Conservation (phyloP, 2,888 invertebrate genomes). For the Neocrepidodera transversa region DNA sequence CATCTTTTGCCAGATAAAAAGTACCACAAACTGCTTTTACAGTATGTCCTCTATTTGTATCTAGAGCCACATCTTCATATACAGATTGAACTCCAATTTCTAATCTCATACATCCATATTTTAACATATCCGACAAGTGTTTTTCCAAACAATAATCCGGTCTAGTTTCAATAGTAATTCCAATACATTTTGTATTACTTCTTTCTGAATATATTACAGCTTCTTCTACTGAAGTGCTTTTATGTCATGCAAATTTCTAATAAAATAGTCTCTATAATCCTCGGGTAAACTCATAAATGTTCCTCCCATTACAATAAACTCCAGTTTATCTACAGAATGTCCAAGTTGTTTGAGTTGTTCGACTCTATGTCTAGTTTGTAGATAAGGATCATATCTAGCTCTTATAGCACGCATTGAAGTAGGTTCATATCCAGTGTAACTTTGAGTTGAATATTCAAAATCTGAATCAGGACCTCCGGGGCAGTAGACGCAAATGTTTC, state of each 20-base stretch:
- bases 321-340: slow-evolving; percentile 96
- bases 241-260: slow-evolving; percentile 97
- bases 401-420: slow-evolving; percentile 99
- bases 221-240: slow-evolving; percentile 89
- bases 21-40: slow-evolving; percentile 95
- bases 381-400: slow-evolving; percentile 95
- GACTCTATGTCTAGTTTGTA: slow-evolving; percentile 90
- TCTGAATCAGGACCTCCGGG: slow-evolving; percentile 99
- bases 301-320: slow-evolving; percentile 99
- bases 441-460: slow-evolving; percentile 99
- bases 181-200: slow-evolving; percentile 96
- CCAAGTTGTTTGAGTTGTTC: slow-evolving; percentile 93
- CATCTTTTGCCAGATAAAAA: slow-evolving; percentile 95
- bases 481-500: slow-evolving; percentile 99
- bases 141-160: slow-evolving; percentile 97
- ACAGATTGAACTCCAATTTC: slow-evolving; percentile 99
- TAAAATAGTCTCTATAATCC: slow-evolving; percentile 94
- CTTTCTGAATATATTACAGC: slow-evolving; percentile 95
- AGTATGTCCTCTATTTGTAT: slow-evolving; percentile 95
- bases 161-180: slow-evolving; percentile 99
- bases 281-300: slow-evolving; percentile 99
- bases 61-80: slow-evolving; percentile 97
- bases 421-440: slow-evolving; percentile 98
- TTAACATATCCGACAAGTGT: slow-evolving; percentile 96
- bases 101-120: slow-evolving; percentile 91